Conservation (phyloP, 2,113 vertebrate species). For the Clarias magur region DNA sequence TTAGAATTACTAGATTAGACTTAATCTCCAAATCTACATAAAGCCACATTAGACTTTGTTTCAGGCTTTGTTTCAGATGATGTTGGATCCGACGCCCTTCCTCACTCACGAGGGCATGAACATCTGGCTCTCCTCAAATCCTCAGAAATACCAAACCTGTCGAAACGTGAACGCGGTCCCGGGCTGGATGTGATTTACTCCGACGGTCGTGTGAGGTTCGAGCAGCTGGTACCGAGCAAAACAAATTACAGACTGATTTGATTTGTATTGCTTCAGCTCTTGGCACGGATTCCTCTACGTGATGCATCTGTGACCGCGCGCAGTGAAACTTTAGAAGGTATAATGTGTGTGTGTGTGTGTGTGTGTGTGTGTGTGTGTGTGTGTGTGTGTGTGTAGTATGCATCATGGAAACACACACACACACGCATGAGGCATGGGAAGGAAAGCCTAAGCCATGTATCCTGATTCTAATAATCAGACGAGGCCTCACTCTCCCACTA, state of each 20-base stretch:
- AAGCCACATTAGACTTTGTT: background rate
- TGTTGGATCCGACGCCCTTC: background rate
- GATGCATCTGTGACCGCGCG: background rate
- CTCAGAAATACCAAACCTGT: background rate
- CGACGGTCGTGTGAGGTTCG: background rate
- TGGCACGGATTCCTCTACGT: background rate
- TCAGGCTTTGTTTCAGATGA: background rate
- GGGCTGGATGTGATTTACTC: slow-evolving; percentile 2
- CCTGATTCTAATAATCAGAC: slow-evolving; percentile 8
- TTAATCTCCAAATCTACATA: too few relatives aligned
- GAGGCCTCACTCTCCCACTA: background rate
- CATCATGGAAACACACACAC: background rate
- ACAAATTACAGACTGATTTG: background rate
- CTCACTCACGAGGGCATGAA: background rate
- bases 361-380: too few relatives aligned
- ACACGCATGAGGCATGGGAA: background rate
- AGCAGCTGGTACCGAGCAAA: background rate
- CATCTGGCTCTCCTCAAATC: slow-evolving; percentile 13
- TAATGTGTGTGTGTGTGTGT: background rate
- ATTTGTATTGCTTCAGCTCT: slow-evolving; percentile 7
- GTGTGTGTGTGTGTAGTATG: background rate
- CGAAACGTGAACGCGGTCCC: too few relatives aligned
- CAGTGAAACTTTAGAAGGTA: background rate
- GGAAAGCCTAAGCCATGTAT: background rate
- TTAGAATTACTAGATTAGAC: background rate